Base-by-base conservation (phyloP, 1,140 invertebrate genomes). In the Conus ventricosus region DNA sequence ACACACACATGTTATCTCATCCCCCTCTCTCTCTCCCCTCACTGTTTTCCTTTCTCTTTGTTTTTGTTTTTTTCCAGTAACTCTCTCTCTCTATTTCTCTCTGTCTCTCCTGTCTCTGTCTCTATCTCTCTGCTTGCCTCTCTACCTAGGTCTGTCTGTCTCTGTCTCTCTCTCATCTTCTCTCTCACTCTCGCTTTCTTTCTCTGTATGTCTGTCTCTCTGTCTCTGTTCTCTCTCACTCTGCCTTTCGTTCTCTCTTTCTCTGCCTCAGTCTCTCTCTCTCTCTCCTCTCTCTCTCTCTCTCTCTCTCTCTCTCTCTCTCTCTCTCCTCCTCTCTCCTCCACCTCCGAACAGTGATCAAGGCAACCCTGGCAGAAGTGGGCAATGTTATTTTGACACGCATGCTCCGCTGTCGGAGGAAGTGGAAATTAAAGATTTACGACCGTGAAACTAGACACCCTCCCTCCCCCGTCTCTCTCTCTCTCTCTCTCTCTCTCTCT, bases 111-210 rank as follows among this genome's bases (percentile, higher is more conserved):
- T 71, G 11, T 71, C 67, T 71, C 67, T 71, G 67, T 23, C 13
- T 4, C 67, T 20, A 6, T 71, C 39, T 39, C 39, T 39, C 39
- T 39, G 39, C 39, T 39, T 39, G 39, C 39, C 39, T 63, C 60
- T 63, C 60, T 63, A 11, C 4, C 60, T 63, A 11, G 10, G 1
- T 63, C 60, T 63, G 11, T 63, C 60, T 63, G 11, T 63, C 60
- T 63, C 60, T 63, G 11, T 63, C 60, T 63, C 60, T 63, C 60
- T 63, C 60, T 63, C 60, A 2, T 63, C 60, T 63, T 71, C 63
- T 63, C 82, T 57, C 57, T 71, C 89, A 87, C 20, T 89, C 89
- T 51, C 89, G 85, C 84, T 89, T 90, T 85, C 39, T 54, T 76
- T 60, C 57, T 84, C 75, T 80, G 85, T 86, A 85, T 88, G 39